Evolutionary conservation across 2,888 invertebrate species (phyloP).

Genomic region (Pherbina coryleti): DNA sequence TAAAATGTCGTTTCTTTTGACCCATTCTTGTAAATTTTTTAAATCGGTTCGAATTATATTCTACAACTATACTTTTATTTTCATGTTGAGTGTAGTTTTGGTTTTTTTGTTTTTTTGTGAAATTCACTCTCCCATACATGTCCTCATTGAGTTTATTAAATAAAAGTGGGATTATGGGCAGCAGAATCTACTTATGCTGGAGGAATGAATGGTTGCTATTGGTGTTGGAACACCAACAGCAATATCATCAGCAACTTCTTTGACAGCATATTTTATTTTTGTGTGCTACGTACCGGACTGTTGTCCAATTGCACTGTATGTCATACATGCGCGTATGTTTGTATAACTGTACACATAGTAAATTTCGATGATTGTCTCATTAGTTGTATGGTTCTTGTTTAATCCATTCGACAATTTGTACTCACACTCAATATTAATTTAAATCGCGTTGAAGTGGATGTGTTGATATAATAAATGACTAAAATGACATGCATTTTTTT

Average conservation of each 20-base stretch:
- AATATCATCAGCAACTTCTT: background rate
- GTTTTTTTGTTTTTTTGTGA: background rate
- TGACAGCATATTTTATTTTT: no score
- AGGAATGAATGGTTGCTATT: background rate
- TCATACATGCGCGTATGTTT: no score
- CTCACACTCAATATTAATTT: no score
- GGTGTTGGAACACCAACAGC: constrained; percentile 3
- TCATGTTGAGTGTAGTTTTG: background rate
- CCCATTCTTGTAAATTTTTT: no score
- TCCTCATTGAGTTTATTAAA: constrained; percentile 42
- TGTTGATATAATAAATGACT: no score
- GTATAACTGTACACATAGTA: no score
- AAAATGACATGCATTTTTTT: no score
- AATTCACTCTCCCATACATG: background rate
- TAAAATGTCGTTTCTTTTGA: no score
- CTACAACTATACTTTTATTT: background rate
- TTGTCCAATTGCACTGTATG: no score
- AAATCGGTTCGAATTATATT: no score
- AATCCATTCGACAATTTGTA: background rate
- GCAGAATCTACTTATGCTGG: background rate
- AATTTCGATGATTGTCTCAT: background rate
- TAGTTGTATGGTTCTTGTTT: background rate
- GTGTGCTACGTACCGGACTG: no score
- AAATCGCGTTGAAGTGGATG: no score
- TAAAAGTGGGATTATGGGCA: constrained; percentile 48